Percentiles rank a stretch among this genome's conserved stretches.
These are phyloP conservation scores for Anthrax anthrax DNA, from an alignment of 2,888 invertebrate genomes.

Conservation along the genomic window DNA sequence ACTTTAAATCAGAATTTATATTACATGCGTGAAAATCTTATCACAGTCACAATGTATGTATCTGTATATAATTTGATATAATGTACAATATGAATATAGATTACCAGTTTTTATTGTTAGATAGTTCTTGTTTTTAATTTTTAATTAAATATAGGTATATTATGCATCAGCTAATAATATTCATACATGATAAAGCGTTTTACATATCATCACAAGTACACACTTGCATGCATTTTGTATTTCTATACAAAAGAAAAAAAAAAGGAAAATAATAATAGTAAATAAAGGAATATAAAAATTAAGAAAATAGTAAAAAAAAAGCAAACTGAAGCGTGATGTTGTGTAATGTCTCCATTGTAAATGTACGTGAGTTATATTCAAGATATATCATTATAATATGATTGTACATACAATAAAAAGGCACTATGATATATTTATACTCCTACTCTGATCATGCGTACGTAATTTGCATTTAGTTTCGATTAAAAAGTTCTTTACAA, in stretches of 20 bases:
- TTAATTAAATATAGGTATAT: too few species aligned
- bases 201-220: too few species aligned
- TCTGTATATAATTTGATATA: too few species aligned
- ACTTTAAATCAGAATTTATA: too few species aligned
- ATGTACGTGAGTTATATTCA: conserved; percentile 5
- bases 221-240: too few species aligned
- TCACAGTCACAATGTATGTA: too few species aligned
- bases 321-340: conserved; percentile 1
- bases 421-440: too few species aligned
- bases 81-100: too few species aligned
- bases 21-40: too few species aligned
- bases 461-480: conserved; percentile 6
- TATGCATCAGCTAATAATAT: neutral
- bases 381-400: conserved; percentile 3
- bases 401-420: too few species aligned
- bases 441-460: conserved; percentile 4
- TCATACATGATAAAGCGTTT: neutral
- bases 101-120: too few species aligned
- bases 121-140: too few species aligned
- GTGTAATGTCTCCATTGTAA: conserved; percentile 7
- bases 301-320: neutral
- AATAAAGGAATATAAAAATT: neutral
- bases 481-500: conserved; percentile 1
- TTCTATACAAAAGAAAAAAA: neutral
- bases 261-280: neutral